Evolutionary conservation across 2,888 invertebrate genomes (phyloP), one percentile per base, ranked within the genome.

Genomic region (Acleris sparsana): DNA sequence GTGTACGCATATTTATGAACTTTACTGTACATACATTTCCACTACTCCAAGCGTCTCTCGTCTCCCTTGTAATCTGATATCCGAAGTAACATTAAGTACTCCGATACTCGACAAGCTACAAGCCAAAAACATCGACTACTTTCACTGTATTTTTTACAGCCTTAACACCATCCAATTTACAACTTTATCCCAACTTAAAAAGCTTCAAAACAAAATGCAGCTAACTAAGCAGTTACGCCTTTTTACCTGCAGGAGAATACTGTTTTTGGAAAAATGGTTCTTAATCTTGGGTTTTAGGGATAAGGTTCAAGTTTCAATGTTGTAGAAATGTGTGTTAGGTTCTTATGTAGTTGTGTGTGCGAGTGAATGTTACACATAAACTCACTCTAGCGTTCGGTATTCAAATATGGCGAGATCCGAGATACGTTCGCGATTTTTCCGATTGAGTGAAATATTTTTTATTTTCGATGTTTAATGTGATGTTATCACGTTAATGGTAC

Each of bases 291-390:
- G 1, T n/a, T 2, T 9, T 33, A 1, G 33, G 20, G 22, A 43
- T 57, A 57, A 16, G 56, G 61, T 53, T 39, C 33, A 53, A 6
- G 33, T 18, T 61, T 11, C n/a, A 46, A n/a, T 53, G 64, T 13
- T 55, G 20, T 29, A 44, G 20, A 13, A 20, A 4, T 11, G 46
- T 20, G 33, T 11, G 46, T 66, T 66, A 51, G 7, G 53, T 52
- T 11, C 18, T 53, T 51, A 20, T 33, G 1, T 56, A 16, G 11
- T 18, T 52, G 25, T 9, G 46, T 22, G 33, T 4, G 39, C 75
- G 79, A 81, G 76, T 72, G 79, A 79, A 74, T 72, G 81, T 71
- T 80, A 84, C 84, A 84, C 73, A 80, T 75, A 81, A 84, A 84
- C 76, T 71, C 82, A 82, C 84, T 84, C 79, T 62, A 64, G 46